Percentiles rank a stretch among this genome's conserved stretches.
Evolutionary conservation across 2,113 vertebrate species (phyloP).

Genomic region (Rissa tridactyla): DNA sequence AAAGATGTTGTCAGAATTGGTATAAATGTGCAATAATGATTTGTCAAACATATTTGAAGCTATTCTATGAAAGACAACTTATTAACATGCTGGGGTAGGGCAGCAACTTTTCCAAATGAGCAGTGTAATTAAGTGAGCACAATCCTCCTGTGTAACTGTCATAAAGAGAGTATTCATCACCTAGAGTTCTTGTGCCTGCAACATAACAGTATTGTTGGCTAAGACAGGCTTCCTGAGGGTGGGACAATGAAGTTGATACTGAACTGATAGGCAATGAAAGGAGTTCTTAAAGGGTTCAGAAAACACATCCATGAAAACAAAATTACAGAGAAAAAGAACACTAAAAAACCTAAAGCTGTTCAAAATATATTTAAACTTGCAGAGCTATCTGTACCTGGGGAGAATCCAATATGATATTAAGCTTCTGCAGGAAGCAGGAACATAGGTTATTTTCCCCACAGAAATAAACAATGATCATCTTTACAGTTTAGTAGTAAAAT

Average conservation of each 20-base stretch:
- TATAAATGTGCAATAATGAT: neutral
- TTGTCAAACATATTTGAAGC: neutral
- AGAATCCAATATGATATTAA: neutral
- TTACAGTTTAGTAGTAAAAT: neutral
- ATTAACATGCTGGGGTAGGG: neutral
- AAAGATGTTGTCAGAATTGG: neutral
- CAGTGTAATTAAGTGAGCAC: neutral
- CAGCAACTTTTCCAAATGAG: neutral
- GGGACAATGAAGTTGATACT: neutral
- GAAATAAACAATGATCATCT: neutral
- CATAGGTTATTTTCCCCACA: neutral
- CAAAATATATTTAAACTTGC: neutral
- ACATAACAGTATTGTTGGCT: neutral
- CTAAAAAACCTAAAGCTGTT: neutral
- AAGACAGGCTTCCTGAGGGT: neutral
- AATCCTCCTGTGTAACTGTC: neutral
- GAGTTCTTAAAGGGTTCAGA: neutral
- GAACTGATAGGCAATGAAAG: neutral
- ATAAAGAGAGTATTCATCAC: neutral
- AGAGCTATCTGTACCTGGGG: neutral
- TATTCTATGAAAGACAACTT: neutral
- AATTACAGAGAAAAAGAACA: neutral
- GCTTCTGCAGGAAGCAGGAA: neutral
- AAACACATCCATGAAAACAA: neutral
- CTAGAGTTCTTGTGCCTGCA: neutral